These are phyloP conservation scores for Camelus dromedarius DNA, from an alignment of 2,113 vertebrate genomes.

Conservation along the genomic window DNA sequence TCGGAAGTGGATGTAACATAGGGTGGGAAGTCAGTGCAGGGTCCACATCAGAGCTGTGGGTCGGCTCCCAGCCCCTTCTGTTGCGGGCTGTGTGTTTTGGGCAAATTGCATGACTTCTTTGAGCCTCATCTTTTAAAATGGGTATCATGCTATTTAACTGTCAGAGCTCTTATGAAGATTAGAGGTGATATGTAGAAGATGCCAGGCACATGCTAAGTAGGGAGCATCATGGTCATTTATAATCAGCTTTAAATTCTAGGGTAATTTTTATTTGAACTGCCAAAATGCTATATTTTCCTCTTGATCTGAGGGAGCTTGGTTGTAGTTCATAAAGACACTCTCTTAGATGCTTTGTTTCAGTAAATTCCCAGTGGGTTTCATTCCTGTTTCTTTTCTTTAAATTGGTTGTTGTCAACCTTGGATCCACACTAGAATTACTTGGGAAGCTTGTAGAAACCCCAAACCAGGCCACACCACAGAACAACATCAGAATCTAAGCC, in stretches of 20 bases:
- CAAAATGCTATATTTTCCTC: background rate
- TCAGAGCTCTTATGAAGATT: background rate
- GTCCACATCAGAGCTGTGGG: background rate
- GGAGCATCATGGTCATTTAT: background rate
- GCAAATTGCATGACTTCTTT: background rate
- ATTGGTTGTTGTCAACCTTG: background rate
- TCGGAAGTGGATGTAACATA: background rate
- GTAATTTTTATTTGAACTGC: slow-evolving; percentile 19
- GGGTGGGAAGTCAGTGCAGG: fast-evolving
- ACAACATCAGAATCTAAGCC: background rate
- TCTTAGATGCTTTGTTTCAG: background rate
- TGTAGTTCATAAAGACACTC: background rate
- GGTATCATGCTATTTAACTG: background rate
- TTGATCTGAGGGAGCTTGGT: background rate
- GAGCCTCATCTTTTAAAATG: background rate
- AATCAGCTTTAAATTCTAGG: background rate
- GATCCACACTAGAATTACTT: background rate
- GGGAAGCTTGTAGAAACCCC: background rate
- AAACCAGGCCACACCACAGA: background rate
- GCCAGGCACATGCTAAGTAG: background rate
- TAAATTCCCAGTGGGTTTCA: background rate
- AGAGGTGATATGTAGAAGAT: background rate
- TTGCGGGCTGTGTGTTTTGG: background rate
- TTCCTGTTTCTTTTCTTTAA: slow-evolving; percentile 25
- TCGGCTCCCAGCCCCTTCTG: background rate